phyloP scores from a whole-genome alignment of 2,113 vertebrate species.

The Grammomys surdaster region DNA sequence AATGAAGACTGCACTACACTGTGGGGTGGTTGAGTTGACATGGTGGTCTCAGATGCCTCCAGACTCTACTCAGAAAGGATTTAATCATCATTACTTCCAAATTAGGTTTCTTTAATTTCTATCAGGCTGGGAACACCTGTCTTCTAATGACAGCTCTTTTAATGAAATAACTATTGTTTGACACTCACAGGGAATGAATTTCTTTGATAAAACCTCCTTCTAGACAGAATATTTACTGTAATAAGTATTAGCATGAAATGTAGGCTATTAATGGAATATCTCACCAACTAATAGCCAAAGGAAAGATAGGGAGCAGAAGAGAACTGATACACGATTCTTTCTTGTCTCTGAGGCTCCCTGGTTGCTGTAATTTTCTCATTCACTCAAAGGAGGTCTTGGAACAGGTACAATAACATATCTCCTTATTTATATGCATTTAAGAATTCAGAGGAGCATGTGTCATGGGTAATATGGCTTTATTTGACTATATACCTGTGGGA shows the following conservation, averaged over 20 bases:
- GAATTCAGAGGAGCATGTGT: slow-evolving; percentile 83
- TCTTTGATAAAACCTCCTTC: slow-evolving; percentile 72
- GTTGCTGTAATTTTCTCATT: slow-evolving; percentile 67
- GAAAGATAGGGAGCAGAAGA: not conserved
- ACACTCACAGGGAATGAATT: slow-evolving; percentile 67
- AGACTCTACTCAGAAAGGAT: not conserved
- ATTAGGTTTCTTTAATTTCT: slow-evolving; percentile 57
- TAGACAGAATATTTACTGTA: slow-evolving; percentile 80
- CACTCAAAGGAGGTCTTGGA: slow-evolving; percentile 61
- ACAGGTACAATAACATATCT: slow-evolving; percentile 74
- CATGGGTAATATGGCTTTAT: slow-evolving; percentile 84
- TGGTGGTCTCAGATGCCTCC: not conserved
- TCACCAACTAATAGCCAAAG: slow-evolving; percentile 46
- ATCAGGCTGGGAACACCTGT: slow-evolving; percentile 57
- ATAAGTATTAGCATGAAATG: slow-evolving; percentile 76
- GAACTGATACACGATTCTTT: slow-evolving; percentile 34
- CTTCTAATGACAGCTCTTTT: slow-evolving; percentile 75
- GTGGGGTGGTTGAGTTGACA: not conserved
- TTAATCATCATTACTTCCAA: slow-evolving; percentile 22
- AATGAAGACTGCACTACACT: not conserved
- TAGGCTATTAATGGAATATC: slow-evolving; percentile 75
- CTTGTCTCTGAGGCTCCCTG: slow-evolving; percentile 27
- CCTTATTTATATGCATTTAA: slow-evolving; percentile 85
- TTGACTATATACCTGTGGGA: slow-evolving; percentile 77
- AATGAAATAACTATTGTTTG: slow-evolving; percentile 80